Evolutionary conservation across 2,888 invertebrate species (phyloP).

Genomic region (Crioceris asparagi): DNA sequence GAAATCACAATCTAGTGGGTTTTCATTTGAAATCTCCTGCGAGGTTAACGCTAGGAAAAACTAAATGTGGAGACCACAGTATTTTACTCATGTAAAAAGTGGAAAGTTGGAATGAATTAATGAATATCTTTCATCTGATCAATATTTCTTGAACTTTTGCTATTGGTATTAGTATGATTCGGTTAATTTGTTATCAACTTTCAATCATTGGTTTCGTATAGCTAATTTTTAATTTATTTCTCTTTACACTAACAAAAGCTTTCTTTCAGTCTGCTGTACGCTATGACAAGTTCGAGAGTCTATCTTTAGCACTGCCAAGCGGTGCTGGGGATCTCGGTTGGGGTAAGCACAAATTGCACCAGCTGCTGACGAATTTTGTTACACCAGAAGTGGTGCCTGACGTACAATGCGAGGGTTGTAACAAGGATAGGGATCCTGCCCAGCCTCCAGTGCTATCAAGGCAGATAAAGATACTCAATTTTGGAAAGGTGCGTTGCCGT

Average conservation of each 20-base stretch:
- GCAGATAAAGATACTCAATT: slow-evolving; percentile 62
- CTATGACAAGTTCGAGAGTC: slow-evolving; percentile 84
- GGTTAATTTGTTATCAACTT: too few relatives aligned
- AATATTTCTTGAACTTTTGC: too few relatives aligned
- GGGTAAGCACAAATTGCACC: slow-evolving; percentile 54
- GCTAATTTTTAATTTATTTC: too few relatives aligned
- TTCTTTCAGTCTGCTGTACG: slow-evolving; percentile 66
- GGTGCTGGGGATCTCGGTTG: slow-evolving; percentile 48
- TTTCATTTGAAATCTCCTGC: too few relatives aligned
- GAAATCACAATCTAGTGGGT: too few relatives aligned
- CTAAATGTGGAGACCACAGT: too few relatives aligned
- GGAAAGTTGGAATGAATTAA: too few relatives aligned
- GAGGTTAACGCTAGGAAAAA: too few relatives aligned
- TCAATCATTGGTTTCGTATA: too few relatives aligned
- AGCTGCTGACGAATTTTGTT: slow-evolving; percentile 72
- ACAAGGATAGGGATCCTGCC: slow-evolving; percentile 35
- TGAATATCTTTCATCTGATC: too few relatives aligned
- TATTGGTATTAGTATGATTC: too few relatives aligned
- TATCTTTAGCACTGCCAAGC: slow-evolving; percentile 69
- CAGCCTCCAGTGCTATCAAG: slow-evolving; percentile 42
- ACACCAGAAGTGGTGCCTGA: slow-evolving; percentile 76
- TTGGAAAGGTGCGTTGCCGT: slow-evolving; percentile 61
- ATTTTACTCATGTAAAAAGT: too few relatives aligned
- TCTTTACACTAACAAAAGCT: background rate
- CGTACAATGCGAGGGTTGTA: slow-evolving; percentile 72